Evolutionary conservation across 2,888 invertebrate genomes (phyloP).

Genomic region (Sesia apiformis): DNA sequence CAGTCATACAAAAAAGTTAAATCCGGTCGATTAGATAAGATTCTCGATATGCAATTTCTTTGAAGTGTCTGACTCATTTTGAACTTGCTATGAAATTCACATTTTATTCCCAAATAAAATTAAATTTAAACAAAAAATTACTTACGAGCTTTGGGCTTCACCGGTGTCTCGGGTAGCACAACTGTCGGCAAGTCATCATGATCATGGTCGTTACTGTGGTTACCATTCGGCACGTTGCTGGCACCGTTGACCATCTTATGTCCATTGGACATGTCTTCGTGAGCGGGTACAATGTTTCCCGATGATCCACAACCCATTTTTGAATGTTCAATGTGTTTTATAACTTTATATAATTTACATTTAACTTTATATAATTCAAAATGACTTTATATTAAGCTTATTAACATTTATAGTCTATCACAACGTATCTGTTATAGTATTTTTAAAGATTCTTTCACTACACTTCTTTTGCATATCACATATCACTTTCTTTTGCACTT

Average conservation of each 20-base stretch:
- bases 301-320: constrained; percentile 70
- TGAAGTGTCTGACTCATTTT: too few relatives aligned
- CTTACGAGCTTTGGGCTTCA: constrained; percentile 53
- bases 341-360: background rate
- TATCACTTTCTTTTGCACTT: too few relatives aligned
- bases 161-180: constrained; percentile 55
- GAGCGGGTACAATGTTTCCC: constrained; percentile 41
- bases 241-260: constrained; percentile 28
- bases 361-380: too few relatives aligned
- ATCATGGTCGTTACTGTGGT: constrained; percentile 21
- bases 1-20: background rate
- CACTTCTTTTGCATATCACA: too few relatives aligned
- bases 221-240: constrained; percentile 23
- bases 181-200: constrained; percentile 52
- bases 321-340: background rate
- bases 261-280: constrained; percentile 10
- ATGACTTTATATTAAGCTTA: too few relatives aligned
- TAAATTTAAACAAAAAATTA: constrained; percentile 6
- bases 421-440: too few relatives aligned
- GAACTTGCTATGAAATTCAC: background rate
- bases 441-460: too few relatives aligned
- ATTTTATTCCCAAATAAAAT: background rate
- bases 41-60: too few relatives aligned
- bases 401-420: background rate
- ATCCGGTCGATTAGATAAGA: too few relatives aligned